Evolutionary conservation across 2,888 invertebrate genomes (phyloP).

Genomic region (Coenonympha glycerion): DNA sequence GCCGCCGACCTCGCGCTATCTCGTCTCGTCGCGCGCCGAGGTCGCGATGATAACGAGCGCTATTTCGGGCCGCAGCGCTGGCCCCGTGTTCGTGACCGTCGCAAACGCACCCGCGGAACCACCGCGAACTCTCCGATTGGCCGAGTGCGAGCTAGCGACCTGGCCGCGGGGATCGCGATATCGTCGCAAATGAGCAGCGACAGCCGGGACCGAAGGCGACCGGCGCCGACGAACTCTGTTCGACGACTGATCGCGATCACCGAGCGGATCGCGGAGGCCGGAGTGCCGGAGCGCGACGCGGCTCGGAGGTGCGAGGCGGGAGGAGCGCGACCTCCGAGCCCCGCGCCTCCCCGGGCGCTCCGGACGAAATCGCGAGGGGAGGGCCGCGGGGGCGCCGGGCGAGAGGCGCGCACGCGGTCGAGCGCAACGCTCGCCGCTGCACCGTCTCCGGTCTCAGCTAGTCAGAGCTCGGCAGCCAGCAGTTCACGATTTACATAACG

Average conservation of each 20-base stretch:
- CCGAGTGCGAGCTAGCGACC: slow-evolving; percentile 35
- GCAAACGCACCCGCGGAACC: slow-evolving; percentile 59
- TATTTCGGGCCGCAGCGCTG: slow-evolving; percentile 60
- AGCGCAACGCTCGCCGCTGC: slow-evolving; percentile 66
- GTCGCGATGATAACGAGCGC: slow-evolving; percentile 72
- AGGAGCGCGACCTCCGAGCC: slow-evolving; percentile 66
- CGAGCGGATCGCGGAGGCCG: slow-evolving; percentile 31
- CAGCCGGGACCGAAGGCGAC: slow-evolving; percentile 39
- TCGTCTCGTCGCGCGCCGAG: slow-evolving; percentile 66
- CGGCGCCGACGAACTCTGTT: slow-evolving; percentile 66
- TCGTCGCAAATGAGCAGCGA: slow-evolving; percentile 29
- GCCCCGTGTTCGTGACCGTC: slow-evolving; percentile 58
- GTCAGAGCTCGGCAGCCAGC: no score
- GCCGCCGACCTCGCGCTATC: slow-evolving; percentile 72
- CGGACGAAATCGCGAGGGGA: slow-evolving; percentile 54
- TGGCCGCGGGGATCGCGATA: slow-evolving; percentile 20
- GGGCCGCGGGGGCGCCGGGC: slow-evolving; percentile 29
- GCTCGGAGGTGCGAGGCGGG: slow-evolving; percentile 55
- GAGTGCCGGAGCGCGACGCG: slow-evolving; percentile 34
- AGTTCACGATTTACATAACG: slow-evolving; percentile 71
- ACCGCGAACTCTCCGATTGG: slow-evolving; percentile 50
- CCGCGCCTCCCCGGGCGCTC: slow-evolving; percentile 51
- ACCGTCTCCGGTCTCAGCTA: slow-evolving; percentile 60
- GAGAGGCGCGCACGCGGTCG: slow-evolving; percentile 64
- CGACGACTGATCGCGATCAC: slow-evolving; percentile 75